A percentile compares a stretch with the other conserved stretches of the same genome.
phyloP scores from a whole-genome alignment of 2,113 vertebrate species.

The Girardinichthys multiradiatus region DNA sequence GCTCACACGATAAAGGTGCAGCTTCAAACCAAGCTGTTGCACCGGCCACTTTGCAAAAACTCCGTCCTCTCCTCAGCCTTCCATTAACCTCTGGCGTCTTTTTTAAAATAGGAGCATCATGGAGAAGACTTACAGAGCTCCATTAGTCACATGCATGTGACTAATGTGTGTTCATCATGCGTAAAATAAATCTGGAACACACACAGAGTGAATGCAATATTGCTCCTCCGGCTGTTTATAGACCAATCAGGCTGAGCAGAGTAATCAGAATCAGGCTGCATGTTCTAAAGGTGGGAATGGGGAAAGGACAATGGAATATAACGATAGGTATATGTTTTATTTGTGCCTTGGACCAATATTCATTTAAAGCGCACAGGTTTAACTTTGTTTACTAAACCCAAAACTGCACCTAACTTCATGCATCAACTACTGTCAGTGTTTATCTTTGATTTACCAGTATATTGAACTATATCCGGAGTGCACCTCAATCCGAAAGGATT shows the following conservation, averaged over 20 bases:
- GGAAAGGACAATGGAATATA: constrained; percentile 35
- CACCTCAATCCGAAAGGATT: not conserved
- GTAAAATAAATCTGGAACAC: not conserved
- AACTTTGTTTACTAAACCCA: not conserved
- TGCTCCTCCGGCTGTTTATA: constrained; percentile 40
- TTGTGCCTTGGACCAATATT: constrained; percentile 79
- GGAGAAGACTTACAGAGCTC: not conserved
- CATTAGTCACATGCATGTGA: too few relatives aligned
- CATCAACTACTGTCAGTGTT: not conserved
- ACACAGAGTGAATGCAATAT: constrained; percentile 9
- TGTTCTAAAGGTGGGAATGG: constrained; percentile 25
- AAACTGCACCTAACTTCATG: not conserved
- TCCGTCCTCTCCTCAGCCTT: constrained; percentile 48
- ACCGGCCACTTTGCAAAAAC: constrained; percentile 8
- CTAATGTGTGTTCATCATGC: not conserved
- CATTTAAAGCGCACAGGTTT: not conserved
- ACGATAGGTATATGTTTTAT: constrained; percentile 33
- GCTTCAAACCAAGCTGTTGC: constrained; percentile 3
- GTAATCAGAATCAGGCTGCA: constrained; percentile 37
- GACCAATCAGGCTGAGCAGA: constrained; percentile 18
- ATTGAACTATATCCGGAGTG: not conserved
- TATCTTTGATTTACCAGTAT: not conserved
- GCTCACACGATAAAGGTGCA: not conserved
- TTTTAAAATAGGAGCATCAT: not conserved
- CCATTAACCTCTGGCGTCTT: constrained; percentile 40